Conservation (phyloP, 2,888 invertebrate genomes). For the Ferrisia virgata region DNA sequence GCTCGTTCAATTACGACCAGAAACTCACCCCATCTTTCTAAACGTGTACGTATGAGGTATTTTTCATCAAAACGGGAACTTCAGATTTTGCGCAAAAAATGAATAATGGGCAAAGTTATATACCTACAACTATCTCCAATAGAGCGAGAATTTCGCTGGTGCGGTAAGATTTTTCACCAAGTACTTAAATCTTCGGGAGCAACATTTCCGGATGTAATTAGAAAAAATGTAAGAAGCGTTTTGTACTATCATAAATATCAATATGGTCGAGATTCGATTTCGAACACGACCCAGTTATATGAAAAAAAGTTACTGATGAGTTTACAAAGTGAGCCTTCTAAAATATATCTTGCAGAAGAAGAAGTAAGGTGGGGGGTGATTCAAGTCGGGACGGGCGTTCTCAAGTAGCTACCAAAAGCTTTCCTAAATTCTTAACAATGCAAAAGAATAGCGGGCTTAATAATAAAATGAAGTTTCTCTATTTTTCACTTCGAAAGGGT, state of each 20-base stretch:
- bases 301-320: background rate
- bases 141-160: background rate
- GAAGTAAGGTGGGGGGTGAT: no score
- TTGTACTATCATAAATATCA: background rate
- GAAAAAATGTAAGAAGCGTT: background rate
- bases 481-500: no score
- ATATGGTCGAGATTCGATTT: background rate
- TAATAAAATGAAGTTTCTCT: no score
- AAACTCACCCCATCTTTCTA: no score
- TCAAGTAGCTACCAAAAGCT: no score
- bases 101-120: background rate
- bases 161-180: background rate
- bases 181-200: background rate
- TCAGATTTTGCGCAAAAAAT: background rate
- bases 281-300: background rate
- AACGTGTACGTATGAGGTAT: no score
- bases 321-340: background rate
- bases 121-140: no score
- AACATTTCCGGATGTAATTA: background rate
- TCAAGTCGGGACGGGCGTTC: no score
- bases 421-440: no score
- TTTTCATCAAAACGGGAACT: no score
- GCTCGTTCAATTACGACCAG: background rate
- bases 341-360: no score
- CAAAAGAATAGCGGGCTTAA: no score